These are phyloP conservation scores for Erebia ligea DNA, from an alignment of 2,888 invertebrate species.

Conservation along the genomic window DNA sequence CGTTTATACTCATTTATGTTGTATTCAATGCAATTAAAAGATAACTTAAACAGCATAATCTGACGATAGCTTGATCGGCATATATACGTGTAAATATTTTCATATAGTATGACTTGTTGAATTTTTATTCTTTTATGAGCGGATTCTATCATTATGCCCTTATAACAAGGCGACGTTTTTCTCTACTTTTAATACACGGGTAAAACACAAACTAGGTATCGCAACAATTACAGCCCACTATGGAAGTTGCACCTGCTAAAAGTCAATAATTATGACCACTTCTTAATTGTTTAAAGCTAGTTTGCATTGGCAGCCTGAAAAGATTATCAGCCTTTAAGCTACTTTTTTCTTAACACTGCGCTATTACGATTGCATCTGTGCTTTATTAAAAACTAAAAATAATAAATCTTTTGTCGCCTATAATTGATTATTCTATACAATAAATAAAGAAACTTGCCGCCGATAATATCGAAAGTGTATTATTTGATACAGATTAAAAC, in stretches of 20 bases:
- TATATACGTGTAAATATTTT: constrained; percentile 31
- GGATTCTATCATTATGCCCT: constrained; percentile 61
- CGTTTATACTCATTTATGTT: too few species aligned
- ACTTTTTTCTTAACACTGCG: constrained; percentile 3
- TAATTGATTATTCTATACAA: constrained; percentile 13
- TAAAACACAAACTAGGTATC: constrained; percentile 55
- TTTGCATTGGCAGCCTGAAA: constrained; percentile 36
- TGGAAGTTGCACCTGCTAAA: constrained; percentile 75
- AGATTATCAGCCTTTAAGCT: constrained; percentile 14
- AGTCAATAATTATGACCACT: constrained; percentile 52
- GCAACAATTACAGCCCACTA: constrained; percentile 64
- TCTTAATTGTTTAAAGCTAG: constrained; percentile 40
- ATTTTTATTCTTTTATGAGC: constrained; percentile 46
- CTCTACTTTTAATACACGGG: constrained; percentile 60
- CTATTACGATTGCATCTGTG: constrained; percentile 13
- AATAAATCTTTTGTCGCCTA: constrained; percentile 1
- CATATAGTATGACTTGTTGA: constrained; percentile 56
- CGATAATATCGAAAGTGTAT: constrained; percentile 18
- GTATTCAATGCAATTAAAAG: constrained; percentile 35
- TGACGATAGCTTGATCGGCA: constrained; percentile 20
- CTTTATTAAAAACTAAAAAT: constrained; percentile 11
- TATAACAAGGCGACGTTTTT: constrained; percentile 63
- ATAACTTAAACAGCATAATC: constrained; percentile 23
- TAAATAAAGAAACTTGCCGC: constrained; percentile 9
- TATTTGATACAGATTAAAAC: constrained; percentile 33